Percentiles rank a stretch among this genome's conserved stretches.
Conservation (phyloP, 2,113 vertebrate species). For the Anarrhichthys ocellatus region DNA sequence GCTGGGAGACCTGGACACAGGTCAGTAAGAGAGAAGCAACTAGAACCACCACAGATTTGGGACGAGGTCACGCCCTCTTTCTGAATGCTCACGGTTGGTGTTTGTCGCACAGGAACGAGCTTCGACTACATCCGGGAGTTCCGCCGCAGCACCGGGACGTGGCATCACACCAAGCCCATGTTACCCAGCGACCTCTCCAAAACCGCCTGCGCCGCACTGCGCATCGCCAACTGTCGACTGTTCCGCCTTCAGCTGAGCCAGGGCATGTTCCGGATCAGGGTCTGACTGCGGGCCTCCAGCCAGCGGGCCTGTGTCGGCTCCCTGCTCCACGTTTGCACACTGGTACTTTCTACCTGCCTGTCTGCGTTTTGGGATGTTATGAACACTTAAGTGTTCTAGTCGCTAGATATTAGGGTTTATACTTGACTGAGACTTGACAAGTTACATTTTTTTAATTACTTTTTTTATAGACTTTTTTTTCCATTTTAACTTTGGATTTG, state of each 20-base stretch:
- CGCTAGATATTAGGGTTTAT: background rate
- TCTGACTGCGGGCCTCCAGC: slow-evolving; percentile 75
- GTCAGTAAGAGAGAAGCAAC: slow-evolving; percentile 73
- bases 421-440: background rate
- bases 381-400: slow-evolving; percentile 21
- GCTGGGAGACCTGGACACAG: slow-evolving; percentile 98
- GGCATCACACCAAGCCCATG: slow-evolving; percentile 94
- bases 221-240: slow-evolving; percentile 97
- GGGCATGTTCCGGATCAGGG: slow-evolving; percentile 91
- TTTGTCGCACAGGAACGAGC: slow-evolving; percentile 85
- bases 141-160: slow-evolving; percentile 93
- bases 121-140: slow-evolving; percentile 98
- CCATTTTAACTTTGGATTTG: slow-evolving; percentile 4
- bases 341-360: slow-evolving; percentile 13
- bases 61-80: background rate
- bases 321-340: slow-evolving; percentile 23
- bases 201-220: slow-evolving; percentile 90
- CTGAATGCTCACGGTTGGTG: background rate
- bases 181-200: slow-evolving; percentile 92
- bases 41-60: rapidly evolving
- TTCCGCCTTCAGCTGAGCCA: slow-evolving; percentile 96
- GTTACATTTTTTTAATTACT: background rate
- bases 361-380: slow-evolving; percentile 10
- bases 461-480: slow-evolving; percentile 5
- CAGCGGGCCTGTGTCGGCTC: background rate